A percentile compares a stretch with the other conserved stretches of the same genome.
These are phyloP conservation scores for Aelia acuminata DNA, from an alignment of 2,888 invertebrate species.

Conservation along the genomic window DNA sequence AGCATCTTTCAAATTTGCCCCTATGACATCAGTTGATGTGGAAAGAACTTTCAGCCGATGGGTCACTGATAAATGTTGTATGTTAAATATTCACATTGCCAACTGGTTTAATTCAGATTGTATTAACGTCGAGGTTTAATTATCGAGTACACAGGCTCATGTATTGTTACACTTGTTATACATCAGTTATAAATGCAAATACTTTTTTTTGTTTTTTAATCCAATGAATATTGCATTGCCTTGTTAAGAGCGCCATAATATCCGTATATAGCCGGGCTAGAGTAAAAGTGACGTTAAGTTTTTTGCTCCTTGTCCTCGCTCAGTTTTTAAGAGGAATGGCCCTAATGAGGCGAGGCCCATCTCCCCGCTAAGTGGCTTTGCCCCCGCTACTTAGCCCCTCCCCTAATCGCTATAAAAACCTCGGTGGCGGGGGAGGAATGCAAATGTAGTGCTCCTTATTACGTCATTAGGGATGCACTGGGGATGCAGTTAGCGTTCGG, in stretches of 20 bases:
- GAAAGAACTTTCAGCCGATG: no score
- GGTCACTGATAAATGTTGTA: no score
- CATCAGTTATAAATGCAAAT: no score
- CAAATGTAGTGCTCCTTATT: constrained; percentile 38
- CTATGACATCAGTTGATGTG: no score
- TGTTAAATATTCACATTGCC: no score
- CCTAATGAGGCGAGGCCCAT: constrained; percentile 27
- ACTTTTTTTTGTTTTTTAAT: no score
- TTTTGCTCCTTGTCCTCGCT: constrained; percentile 26
- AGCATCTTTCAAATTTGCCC: no score
- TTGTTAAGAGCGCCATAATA: constrained; percentile 3
- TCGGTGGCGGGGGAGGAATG: constrained; percentile 19
- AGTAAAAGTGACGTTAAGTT: constrained; percentile 26
- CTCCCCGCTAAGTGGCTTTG: not conserved
- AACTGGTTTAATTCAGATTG: no score
- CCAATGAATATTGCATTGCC: constrained; percentile 28
- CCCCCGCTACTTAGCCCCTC: constrained; percentile 29
- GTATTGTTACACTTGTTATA: not conserved
- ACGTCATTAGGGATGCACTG: constrained; percentile 50
- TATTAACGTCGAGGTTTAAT: no score
- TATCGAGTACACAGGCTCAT: no score
- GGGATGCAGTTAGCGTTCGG: constrained; percentile 46
- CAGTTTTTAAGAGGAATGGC: constrained; percentile 40
- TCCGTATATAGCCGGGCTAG: not conserved
- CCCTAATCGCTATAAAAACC: constrained; percentile 49